Base-by-base conservation (phyloP, 2,888 invertebrate species). In the Plagiodera versicolora region DNA sequence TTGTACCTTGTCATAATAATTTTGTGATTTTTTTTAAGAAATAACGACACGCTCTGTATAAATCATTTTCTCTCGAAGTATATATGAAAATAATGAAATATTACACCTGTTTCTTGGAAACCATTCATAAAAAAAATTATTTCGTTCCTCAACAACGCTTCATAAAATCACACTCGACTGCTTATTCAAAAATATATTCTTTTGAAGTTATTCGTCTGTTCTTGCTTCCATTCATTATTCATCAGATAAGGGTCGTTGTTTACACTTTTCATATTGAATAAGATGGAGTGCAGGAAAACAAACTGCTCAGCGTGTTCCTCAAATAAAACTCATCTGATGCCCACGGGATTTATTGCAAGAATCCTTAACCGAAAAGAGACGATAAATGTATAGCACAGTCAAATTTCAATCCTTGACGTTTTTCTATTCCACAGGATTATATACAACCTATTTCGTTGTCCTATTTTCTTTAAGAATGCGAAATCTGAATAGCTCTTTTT, bases 191-290 rank as follows among this genome's bases (percentile, higher is more conserved):
- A 39, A 39, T 39, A 39, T 39, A 10, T 39, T 11, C 8, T 14
- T 11, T n/a, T 14, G 14, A 39, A 14, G 2, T 39, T 14, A n/a
- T 39, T 14, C 39, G 14, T 39, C 39, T 39, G 24, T 24, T 24
- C 11, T 39, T 39, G 18, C 54, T 54, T 61, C 56, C 11, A 51
- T 55, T 52, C 24, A 24, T 35, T 45, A 54, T 55, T 52, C 51
- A 51, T 56, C 46, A 51, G 58, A 58, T 51, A 56, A 58, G 62
- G 58, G 62, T 55, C 46, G 62, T 58, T 62, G 62, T 62, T 58
- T 62, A 62, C 62, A 62, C 44, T 62, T 47, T 58, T 51, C 6
- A 24, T 24, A 24, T 45, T 11, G 19, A 45, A 49, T 48, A 45
- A 53, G 47, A 61, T 61, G 61, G 54, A 49, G 57, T 50, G 54